Base-by-base conservation (phyloP, 2,888 invertebrate species). In the Lathronympha strigana region DNA sequence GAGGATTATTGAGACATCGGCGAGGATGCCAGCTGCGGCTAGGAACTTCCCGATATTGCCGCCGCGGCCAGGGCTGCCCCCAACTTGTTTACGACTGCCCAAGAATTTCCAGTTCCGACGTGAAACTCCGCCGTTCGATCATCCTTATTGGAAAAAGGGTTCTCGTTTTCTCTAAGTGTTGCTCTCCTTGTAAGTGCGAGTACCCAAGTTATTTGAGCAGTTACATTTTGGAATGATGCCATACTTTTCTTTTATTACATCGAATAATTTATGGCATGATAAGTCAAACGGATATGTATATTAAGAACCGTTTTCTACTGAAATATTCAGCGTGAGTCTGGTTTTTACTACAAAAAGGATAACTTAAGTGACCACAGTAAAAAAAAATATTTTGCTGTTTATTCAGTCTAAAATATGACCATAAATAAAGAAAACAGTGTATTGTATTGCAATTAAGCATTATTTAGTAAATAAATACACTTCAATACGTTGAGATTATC, bases 1-100 rank as follows among this genome's bases (percentile, higher is more conserved):
- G 83, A 84, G 83, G 86, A 88, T 90, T 92, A 92, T 92, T 91
- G 91, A 92, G 91, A 90, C 91, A 87, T 92, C 81, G 87, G 80
- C 81, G 80, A 77, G 83, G 78, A 79, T 81, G 84, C 88, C 91
- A 91, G 87, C 89, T 91, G 91, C 80, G 90, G 84, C 86, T 84
- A 76, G 76, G 76, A 86, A 88, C 82, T 89, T 83, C 83, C 81
- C 84, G 86, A 90, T 90, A 91, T 90, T 90, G 86, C 86, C 78
- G 79, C 75, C 80, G 79, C 80, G 79, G 81, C 83, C 80, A 78
- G 77, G 76, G 69, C 79, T 82, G 81, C 80, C 84, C 82, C 81
- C 83, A 87, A 90, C 89, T 91, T 88, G 89, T 87, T 87, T 80
- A 75, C 83, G 87, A 88, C 86, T 87, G 84, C 85, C 86, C 84